phyloP scores from a whole-genome alignment of 2,113 vertebrate genomes.

The Hippolais icterina region DNA sequence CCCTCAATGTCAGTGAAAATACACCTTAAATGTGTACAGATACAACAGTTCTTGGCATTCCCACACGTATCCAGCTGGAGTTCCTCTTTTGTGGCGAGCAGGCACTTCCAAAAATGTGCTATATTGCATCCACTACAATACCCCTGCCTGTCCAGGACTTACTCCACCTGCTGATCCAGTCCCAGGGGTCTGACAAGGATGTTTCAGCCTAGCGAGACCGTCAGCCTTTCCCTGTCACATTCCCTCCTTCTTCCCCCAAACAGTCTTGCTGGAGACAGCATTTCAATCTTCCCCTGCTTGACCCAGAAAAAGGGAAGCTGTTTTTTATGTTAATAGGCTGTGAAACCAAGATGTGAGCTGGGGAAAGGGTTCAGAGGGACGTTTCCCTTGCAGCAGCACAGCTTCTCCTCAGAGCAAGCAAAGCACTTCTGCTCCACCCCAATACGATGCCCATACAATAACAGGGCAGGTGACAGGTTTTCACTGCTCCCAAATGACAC shows the following conservation, averaged over 20 bases:
- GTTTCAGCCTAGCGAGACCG: not conserved
- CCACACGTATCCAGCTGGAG: not conserved
- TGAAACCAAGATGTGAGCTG: not conserved
- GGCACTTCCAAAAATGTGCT: not conserved
- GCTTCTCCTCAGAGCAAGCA: not conserved
- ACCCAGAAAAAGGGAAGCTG: not conserved
- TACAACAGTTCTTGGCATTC: not conserved
- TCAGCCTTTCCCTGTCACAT: not conserved
- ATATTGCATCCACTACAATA: rapidly evolving
- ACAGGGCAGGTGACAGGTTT: not conserved
- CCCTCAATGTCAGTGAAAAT: not conserved
- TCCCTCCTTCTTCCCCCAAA: not conserved
- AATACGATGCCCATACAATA: not conserved
- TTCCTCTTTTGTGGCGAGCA: not conserved
- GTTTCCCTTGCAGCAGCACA: not conserved
- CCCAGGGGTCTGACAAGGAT: not conserved
- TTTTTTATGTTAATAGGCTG: not conserved
- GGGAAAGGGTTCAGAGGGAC: not conserved
- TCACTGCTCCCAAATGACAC: not conserved
- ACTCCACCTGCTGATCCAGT: not conserved
- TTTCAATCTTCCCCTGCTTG: not conserved
- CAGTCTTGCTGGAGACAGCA: not conserved
- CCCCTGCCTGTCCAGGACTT: not conserved
- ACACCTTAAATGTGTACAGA: not conserved
- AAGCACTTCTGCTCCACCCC: not conserved